These are phyloP conservation scores for Drosophila persimilis DNA, from an alignment of 1,140 invertebrate species.

Conservation along the genomic window DNA sequence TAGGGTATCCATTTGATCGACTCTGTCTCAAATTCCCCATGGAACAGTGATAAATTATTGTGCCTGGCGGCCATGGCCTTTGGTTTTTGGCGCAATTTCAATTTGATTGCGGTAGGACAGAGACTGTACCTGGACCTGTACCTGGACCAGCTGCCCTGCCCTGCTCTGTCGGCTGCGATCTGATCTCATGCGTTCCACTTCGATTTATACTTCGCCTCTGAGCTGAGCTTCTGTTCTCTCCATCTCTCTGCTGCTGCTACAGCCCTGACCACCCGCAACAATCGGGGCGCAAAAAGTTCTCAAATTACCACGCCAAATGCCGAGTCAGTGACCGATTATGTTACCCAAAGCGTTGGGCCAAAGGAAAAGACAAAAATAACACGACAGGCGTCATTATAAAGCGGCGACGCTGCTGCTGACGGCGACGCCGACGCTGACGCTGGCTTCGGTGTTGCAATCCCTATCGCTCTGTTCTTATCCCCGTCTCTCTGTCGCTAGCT, in stretches of 20 bases:
- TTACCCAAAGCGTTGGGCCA: slow-evolving; percentile 71
- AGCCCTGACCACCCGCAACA: slow-evolving; percentile 70
- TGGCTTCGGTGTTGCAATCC: slow-evolving; percentile 24
- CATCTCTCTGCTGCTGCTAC: background rate
- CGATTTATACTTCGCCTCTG: slow-evolving; percentile 20
- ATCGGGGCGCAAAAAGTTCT: slow-evolving; percentile 67
- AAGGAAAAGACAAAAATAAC: slow-evolving; percentile 22
- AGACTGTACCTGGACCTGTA: slow-evolving; percentile 48
- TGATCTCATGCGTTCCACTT: slow-evolving; percentile 35
- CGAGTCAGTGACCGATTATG: slow-evolving; percentile 81
- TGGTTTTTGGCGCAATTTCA: slow-evolving; percentile 60
- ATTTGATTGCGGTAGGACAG: slow-evolving; percentile 69
- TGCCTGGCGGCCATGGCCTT: slow-evolving; percentile 29
- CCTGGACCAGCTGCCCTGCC: slow-evolving; percentile 24
- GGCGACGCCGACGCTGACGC: slow-evolving; percentile 17
- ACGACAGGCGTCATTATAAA: slow-evolving; percentile 72
- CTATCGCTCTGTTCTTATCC: slow-evolving; percentile 27
- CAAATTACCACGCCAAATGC: slow-evolving; percentile 78
- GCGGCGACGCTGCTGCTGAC: slow-evolving; percentile 40
- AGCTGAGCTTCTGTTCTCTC: background rate
- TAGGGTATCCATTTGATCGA: background rate
- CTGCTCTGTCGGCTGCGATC: background rate
- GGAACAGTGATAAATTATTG: slow-evolving; percentile 65
- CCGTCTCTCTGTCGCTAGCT: slow-evolving; percentile 11
- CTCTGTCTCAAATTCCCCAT: background rate